A percentile compares a stretch with the other conserved stretches of the same genome.
phyloP scores from a whole-genome alignment of 2,113 vertebrate genomes.

The Halcyon senegalensis region DNA sequence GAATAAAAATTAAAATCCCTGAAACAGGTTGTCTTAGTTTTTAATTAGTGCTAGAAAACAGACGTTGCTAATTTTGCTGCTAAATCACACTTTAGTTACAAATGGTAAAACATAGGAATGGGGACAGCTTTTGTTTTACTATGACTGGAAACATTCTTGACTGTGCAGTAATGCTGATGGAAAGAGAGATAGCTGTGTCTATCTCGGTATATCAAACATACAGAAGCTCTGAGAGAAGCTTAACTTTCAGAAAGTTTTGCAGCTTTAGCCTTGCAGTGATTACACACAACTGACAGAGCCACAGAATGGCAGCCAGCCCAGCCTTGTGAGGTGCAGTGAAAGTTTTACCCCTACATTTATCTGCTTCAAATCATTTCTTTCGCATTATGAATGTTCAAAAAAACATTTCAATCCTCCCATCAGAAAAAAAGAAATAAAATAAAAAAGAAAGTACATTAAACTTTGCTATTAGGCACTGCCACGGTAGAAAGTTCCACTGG shows the following conservation, averaged over 20 bases:
- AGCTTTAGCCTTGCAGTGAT: background rate
- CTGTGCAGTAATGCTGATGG: background rate
- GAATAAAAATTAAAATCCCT: background rate
- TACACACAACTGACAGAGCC: background rate
- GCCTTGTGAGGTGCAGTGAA: background rate
- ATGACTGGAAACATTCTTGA: background rate
- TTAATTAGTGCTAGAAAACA: background rate
- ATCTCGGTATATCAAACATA: background rate
- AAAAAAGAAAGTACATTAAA: background rate
- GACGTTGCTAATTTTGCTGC: background rate
- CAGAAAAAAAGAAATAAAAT: background rate
- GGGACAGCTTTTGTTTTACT: background rate
- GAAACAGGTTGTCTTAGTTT: background rate
- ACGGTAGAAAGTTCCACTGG: background rate
- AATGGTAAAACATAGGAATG: background rate
- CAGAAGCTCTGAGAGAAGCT: background rate
- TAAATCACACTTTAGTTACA: background rate
- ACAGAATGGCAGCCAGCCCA: background rate
- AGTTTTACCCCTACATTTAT: background rate
- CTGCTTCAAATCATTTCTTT: background rate
- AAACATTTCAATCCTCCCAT: background rate
- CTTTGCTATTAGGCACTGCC: background rate
- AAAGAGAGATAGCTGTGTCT: background rate
- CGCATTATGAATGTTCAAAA: background rate
- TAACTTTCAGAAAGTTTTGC: background rate